Conservation (phyloP, 2,113 vertebrate species). For the Heliornis fulica region DNA sequence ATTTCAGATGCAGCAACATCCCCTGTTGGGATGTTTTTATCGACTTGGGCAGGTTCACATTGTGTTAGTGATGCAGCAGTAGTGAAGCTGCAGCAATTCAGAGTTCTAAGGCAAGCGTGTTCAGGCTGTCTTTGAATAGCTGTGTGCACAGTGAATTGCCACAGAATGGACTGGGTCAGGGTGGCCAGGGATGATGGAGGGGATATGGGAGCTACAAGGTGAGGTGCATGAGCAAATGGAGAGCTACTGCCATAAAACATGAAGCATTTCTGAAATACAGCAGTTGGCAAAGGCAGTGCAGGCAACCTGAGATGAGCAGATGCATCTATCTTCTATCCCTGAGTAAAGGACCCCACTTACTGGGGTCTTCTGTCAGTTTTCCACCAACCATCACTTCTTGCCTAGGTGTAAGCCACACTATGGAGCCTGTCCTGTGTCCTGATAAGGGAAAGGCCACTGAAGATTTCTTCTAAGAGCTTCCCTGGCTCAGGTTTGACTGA, state of each 20-base stretch:
- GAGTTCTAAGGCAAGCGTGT: neutral
- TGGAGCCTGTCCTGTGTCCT: accelerated
- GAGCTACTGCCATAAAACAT: neutral
- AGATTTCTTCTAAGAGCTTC: neutral
- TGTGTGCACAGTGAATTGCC: neutral
- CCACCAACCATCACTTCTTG: neutral
- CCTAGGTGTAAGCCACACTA: neutral
- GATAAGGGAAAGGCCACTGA: accelerated
- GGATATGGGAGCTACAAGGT: neutral
- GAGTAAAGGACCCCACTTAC: neutral
- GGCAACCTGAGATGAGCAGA: neutral
- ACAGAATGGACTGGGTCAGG: neutral
- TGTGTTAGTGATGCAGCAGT: neutral
- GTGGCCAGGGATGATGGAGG: neutral
- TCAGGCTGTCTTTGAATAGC: neutral
- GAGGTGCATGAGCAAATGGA: neutral
- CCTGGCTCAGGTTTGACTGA: neutral
- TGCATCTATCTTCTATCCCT: neutral
- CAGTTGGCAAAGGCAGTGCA: neutral
- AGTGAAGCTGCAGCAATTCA: neutral
- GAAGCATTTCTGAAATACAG: neutral
- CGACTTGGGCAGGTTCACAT: neutral
- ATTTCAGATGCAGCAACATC: neutral
- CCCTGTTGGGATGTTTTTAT: neutral
- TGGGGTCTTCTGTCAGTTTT: neutral